Evolutionary conservation across 2,797 vertebrate genomes (phyloP).

Genomic region (Phoebastria nigripes): DNA sequence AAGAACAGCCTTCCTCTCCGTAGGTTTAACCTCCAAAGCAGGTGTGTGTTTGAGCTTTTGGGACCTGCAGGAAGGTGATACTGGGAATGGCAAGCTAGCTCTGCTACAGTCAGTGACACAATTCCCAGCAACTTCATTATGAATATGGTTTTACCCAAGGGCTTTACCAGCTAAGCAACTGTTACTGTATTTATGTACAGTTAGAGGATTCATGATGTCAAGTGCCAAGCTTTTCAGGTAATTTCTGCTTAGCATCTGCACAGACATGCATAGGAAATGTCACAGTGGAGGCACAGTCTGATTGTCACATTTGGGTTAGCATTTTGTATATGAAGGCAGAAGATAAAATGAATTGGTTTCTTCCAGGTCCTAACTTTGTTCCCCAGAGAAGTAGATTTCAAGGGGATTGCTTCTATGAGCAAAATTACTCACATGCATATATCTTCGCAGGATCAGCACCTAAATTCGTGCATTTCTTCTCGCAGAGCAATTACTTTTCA

Average conservation of each 20-base stretch:
- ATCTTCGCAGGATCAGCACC: not conserved
- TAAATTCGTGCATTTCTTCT: not conserved
- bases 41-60: not conserved
- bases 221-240: not conserved
- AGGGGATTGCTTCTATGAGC: not conserved
- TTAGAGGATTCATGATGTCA: not conserved
- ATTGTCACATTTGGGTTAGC: not conserved
- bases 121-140: not conserved
- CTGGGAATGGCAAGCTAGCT: not conserved
- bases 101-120: not conserved
- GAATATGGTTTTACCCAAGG: not conserved
- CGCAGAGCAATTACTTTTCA: conserved; percentile 31
- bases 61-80: not conserved
- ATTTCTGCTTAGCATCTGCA: not conserved
- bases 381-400: not conserved
- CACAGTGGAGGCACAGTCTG: not conserved
- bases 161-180: not conserved
- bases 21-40: not conserved
- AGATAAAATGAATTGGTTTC: not conserved
- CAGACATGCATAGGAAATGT: not conserved
- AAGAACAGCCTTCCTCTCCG: not conserved
- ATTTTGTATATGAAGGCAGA: not conserved
- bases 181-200: not conserved
- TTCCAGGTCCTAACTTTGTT: not conserved
- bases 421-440: not conserved